Evolutionary conservation across 1,140 invertebrate species (phyloP), one percentile per base, ranked within the genome.

Genomic region (Zaprionus lachaisei): DNA sequence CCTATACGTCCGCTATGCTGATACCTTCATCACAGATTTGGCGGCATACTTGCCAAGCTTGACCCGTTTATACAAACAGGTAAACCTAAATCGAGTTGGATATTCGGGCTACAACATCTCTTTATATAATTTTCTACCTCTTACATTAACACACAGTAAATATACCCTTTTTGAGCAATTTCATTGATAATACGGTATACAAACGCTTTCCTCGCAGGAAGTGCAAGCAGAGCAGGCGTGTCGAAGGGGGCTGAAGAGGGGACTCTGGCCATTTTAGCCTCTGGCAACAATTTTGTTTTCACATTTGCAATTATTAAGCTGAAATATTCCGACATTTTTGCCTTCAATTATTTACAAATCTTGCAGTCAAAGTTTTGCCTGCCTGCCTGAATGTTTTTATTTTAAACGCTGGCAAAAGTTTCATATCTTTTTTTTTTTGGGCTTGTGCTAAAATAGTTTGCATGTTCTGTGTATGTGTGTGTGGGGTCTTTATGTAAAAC

Each of bases 401-500:
- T 74, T 63, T 37, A 74, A 75, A 44, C 63, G 81, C 28, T 41
- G 26, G 61, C 55, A 68, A 81, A 74, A 87, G 37, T 74, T 69
- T 74, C 11, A 28, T 22, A n/a, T 62, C 41, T 38, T 41, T 56
- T 47, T 37, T 9, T 60, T 38, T 22, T 61, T 54, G 26, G 17
- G 37, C 41, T 55, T 62, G 31, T 54, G 44, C 72, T 38, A 47
- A 56, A 83, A 77, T 66, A 77, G 83, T 75, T 66, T 64, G 61
- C 56, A 55, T 47, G 49, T 41, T 49, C 63, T 54, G 57, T 69
- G 47, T 51, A 26, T 64, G n/a, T 56, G 44, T 56, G 55, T 75
- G 56, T 68, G 58, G 62, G 38, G 64, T 85, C 56, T 67, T 90
- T 90, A 90, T 89, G 85, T 74, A 89, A 89, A 90, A 82, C 85